Evolutionary conservation across 2,797 vertebrate species (phyloP).

Genomic region (Benthosema pterotum): DNA sequence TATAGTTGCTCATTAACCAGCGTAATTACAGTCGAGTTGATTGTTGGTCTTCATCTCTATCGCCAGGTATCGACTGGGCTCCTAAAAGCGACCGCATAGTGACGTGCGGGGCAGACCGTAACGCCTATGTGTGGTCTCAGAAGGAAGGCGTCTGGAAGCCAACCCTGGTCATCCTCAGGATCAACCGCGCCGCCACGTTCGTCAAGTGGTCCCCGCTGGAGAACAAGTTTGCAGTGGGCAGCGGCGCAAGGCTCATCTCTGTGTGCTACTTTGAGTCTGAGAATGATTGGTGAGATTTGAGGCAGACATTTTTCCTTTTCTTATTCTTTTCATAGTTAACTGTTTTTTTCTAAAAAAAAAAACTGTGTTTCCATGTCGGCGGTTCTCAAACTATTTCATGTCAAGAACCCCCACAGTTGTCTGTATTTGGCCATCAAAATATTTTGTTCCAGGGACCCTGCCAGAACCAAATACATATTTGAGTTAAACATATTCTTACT

Average conservation of each 20-base stretch:
- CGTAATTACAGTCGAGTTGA: neutral
- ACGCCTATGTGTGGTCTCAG: constrained; percentile 98
- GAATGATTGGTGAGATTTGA: constrained; percentile 92
- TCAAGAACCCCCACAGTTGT: no score
- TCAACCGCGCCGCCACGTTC: constrained; percentile 96
- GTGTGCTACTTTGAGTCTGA: constrained; percentile 99
- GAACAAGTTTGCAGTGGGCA: constrained; percentile 98
- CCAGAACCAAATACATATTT: no score
- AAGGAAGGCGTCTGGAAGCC: constrained; percentile 98
- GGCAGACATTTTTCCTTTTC: no score
- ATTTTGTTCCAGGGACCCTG: no score
- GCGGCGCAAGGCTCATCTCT: constrained; percentile 95
- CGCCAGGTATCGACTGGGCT: constrained; percentile 96
- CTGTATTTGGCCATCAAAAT: no score
- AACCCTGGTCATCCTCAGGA: constrained; percentile 96
- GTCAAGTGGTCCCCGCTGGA: constrained; percentile 98
- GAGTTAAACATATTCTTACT: no score
- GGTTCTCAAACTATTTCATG: no score
- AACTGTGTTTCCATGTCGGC: no score
- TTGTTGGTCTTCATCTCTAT: neutral
- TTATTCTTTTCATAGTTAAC: no score
- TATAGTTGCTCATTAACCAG: neutral
- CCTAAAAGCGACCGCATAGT: constrained; percentile 99
- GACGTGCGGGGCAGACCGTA: constrained; percentile 96
- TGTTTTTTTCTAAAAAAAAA: no score